Conservation (phyloP, 2,888 invertebrate genomes). For the Idaea aversata region DNA sequence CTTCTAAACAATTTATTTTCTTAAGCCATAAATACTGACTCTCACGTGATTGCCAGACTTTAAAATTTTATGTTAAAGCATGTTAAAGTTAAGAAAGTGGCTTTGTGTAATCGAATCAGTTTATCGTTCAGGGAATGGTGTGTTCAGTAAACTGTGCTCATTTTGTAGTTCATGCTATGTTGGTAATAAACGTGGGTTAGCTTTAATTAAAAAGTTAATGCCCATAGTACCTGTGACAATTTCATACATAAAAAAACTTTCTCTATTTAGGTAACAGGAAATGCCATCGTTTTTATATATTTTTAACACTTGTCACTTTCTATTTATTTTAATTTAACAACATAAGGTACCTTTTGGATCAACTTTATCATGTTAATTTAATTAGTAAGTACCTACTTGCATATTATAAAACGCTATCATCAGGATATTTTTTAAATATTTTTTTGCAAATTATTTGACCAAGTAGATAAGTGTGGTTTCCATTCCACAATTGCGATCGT, state of each 20-base stretch:
- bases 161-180: constrained; percentile 6
- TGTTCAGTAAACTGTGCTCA: constrained; percentile 7
- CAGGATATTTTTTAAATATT: neutral
- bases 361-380: neutral
- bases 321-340: neutral
- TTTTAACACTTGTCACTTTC: neutral
- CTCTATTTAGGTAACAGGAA: neutral
- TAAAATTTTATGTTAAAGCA: constrained; percentile 11
- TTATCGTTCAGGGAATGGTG: constrained; percentile 11
- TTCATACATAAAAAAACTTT: neutral
- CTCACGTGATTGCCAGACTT: constrained; percentile 20
- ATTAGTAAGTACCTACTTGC: neutral
- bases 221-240: neutral
- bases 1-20: neutral
- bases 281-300: neutral
- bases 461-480: neutral
- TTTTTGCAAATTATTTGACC: neutral
- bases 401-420: neutral
- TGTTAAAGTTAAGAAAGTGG: constrained; percentile 16
- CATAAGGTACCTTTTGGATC: neutral
- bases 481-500: neutral
- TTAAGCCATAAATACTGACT: constrained; percentile 12
- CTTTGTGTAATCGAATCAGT: constrained; percentile 18
- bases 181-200: constrained; percentile 3
- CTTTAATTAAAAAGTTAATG: constrained; percentile 4